These are phyloP conservation scores for Chrysomela aeneicollis DNA, from an alignment of 2,888 invertebrate species.

Conservation along the genomic window DNA sequence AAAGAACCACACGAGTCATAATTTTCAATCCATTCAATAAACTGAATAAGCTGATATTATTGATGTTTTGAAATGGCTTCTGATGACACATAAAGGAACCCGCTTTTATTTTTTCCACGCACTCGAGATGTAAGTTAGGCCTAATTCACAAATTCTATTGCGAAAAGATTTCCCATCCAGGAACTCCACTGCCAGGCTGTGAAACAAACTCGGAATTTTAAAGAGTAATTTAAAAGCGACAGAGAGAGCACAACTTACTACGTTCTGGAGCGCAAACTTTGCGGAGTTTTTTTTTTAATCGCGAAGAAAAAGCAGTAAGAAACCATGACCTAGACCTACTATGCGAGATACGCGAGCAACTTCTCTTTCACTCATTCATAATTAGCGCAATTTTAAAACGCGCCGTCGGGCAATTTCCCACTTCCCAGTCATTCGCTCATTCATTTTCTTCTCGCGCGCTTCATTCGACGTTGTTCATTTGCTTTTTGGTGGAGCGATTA, in stretches of 20 bases:
- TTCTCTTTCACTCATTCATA: constrained; percentile 4
- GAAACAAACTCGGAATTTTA: constrained; percentile 5
- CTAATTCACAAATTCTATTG: neutral
- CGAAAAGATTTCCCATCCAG: neutral
- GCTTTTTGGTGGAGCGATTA: neutral
- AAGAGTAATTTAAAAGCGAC: constrained; percentile 3
- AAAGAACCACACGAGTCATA: too few species aligned
- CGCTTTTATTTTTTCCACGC: too few species aligned
- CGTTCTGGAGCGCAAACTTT: neutral
- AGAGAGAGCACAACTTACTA: neutral
- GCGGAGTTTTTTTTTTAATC: constrained; percentile 2
- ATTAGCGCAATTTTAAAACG: constrained; percentile 5
- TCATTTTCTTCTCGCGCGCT: constrained; percentile 3
- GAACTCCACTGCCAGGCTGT: neutral
- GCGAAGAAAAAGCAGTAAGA: constrained; percentile 7
- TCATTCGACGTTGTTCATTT: neutral
- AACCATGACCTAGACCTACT: constrained; percentile 5
- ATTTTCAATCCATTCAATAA: too few species aligned
- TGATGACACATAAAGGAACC: too few species aligned
- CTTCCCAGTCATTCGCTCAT: neutral
- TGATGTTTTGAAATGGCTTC: too few species aligned
- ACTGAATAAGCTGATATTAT: too few species aligned
- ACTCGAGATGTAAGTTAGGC: too few species aligned
- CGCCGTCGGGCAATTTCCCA: constrained; percentile 5
- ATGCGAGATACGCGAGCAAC: constrained; percentile 2